Evolutionary conservation across 1,140 invertebrate species (phyloP).

Genomic region (Mya arenaria): DNA sequence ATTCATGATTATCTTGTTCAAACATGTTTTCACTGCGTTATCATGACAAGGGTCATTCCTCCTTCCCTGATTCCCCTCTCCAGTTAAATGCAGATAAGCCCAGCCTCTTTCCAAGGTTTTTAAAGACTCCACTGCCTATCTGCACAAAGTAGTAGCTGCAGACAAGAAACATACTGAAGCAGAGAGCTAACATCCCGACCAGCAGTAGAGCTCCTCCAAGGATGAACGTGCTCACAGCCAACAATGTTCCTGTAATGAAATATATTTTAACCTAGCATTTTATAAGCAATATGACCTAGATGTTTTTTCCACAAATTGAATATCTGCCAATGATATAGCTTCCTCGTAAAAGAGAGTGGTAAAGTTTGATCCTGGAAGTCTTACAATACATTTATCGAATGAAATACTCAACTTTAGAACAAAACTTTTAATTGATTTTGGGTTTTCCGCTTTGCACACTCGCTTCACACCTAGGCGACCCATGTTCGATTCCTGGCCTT

Average conservation of each 20-base stretch:
- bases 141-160: constrained; percentile 23
- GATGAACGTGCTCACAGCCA: constrained; percentile 43
- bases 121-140: not conserved
- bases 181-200: constrained; percentile 33
- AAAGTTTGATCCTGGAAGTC: too few species aligned
- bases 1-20: too few species aligned
- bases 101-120: not conserved
- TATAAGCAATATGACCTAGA: too few species aligned
- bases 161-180: constrained; percentile 43
- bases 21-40: too few species aligned
- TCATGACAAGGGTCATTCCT: too few species aligned
- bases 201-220: constrained; percentile 38
- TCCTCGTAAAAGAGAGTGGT: too few species aligned
- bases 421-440: not conserved
- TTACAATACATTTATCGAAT: too few species aligned
- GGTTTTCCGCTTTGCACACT: not conserved
- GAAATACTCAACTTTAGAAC: not conserved
- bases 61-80: not conserved
- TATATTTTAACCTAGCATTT: too few species aligned
- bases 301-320: too few species aligned
- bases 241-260: constrained; percentile 46
- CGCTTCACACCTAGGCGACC: not conserved
- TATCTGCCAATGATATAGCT: too few species aligned
- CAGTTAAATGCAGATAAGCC: too few species aligned
- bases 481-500: too few species aligned